Conservation (phyloP, 1,140 invertebrate species). For the Procambarus virginalis region DNA sequence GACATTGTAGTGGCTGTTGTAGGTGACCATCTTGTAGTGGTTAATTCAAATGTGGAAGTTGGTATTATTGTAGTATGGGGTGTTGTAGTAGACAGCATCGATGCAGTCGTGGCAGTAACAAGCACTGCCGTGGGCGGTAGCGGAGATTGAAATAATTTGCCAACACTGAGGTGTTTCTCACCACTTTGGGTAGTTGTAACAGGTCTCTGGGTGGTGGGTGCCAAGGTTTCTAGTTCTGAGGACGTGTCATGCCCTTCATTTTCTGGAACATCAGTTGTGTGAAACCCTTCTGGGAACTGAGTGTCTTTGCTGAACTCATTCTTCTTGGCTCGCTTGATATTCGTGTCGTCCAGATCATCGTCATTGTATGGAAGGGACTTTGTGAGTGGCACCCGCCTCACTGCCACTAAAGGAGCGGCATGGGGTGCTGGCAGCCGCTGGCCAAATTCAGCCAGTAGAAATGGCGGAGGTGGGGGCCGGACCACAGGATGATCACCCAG, state of each 20-base stretch:
- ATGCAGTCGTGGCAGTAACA: not conserved
- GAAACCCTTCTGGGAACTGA: constrained; percentile 41
- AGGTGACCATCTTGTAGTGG: not conserved
- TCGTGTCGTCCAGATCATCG: not conserved
- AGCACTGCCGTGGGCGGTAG: not conserved
- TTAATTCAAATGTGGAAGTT: not conserved
- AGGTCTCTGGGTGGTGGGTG: not conserved
- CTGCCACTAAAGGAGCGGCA: not conserved
- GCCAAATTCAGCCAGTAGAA: not conserved
- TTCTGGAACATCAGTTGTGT: not conserved
- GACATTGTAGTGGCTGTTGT: not conserved
- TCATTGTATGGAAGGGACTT: not conserved
- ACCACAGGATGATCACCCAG: not conserved
- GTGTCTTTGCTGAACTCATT: constrained; percentile 59
- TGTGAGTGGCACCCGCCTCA: not conserved
- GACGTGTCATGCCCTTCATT: not conserved
- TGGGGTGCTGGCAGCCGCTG: not conserved
- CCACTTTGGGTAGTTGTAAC: not conserved
- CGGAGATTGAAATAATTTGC: constrained; percentile 2
- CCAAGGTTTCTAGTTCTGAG: not conserved
- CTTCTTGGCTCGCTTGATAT: constrained; percentile 46
- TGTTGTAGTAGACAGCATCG: not conserved
- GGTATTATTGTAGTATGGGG: not conserved
- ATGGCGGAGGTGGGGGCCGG: not conserved
- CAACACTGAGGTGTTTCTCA: not conserved